Base-by-base conservation (phyloP, 2,797 vertebrate species). In the Sternotherus odoratus region DNA sequence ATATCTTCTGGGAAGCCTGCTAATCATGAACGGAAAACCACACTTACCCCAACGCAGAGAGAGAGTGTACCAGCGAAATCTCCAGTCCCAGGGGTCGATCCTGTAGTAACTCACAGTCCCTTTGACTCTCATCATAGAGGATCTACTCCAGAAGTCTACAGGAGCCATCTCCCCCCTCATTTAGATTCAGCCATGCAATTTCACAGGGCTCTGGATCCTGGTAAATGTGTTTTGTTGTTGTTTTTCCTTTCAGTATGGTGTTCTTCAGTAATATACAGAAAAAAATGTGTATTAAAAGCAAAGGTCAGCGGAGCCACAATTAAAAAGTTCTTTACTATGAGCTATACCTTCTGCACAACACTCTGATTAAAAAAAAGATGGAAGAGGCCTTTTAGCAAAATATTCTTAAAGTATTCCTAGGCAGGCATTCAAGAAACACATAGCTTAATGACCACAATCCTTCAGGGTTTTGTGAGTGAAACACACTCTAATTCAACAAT, bases 41-140 rank as follows among this genome's bases (percentile, higher is more conserved):
- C 98, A 13, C 98, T 99, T 96, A 99, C 99, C 23, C 99, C 99
- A 1, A 99, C 99, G 8, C 99, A 99, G 96, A 98, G 99, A 90
- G 99, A 99, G 82, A 99, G 97, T 30, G 97, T 99, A 89, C 97
- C 99, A 7, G 98, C 99, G 36, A 99, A 99, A 97, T 99, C 99
- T 36, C 99, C 99, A 0, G 99, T 99, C 50, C 98, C 98, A 0
- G 98, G 98, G 2, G 98, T 98, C 13, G 99, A 99, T 92, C 99
- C 99, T 8, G 97, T 98, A 8, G 97, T 98, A 66, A 98, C 99
- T 90, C 99, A 99, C 95, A 99, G 99, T 95, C 99, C 99, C 46
- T 99, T 99, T 43, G 99, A 99, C 91, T 98, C 99, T 56, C 99
- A 99, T 96, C 99, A 99, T 84, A 98, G 99, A 81, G 97, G 98